phyloP scores from a whole-genome alignment of 2,797 vertebrate genomes.

The Crotalus adamanteus region DNA sequence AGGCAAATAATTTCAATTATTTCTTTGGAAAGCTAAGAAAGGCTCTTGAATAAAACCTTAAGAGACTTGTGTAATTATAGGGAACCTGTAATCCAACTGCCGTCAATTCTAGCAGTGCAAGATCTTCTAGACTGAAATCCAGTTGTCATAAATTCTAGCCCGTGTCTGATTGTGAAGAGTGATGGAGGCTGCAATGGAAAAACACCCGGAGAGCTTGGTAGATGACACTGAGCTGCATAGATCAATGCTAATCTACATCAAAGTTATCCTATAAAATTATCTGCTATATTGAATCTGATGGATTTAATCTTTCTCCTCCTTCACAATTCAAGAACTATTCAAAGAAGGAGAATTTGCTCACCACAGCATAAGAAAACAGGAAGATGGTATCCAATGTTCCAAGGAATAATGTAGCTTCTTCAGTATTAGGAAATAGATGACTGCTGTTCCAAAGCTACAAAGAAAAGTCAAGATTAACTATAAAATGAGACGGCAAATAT shows the following conservation, averaged over 20 bases:
- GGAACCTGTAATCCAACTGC: not conserved
- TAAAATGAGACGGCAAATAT: not conserved
- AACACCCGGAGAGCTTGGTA: not conserved
- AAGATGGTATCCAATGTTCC: slow-evolving; percentile 92
- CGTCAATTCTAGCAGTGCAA: not conserved
- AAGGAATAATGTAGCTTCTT: slow-evolving; percentile 90
- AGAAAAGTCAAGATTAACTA: slow-evolving; percentile 29
- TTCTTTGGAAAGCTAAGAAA: not conserved
- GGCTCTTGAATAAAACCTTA: not conserved
- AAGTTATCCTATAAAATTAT: not conserved
- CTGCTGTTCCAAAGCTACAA: slow-evolving; percentile 84
- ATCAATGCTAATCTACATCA: not conserved
- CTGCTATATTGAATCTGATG: not conserved
- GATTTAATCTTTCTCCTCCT: not conserved
- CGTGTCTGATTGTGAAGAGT: not conserved
- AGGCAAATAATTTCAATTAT: not conserved
- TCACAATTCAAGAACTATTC: not conserved
- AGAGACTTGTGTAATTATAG: not conserved
- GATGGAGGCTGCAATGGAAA: not conserved
- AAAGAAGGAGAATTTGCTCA: slow-evolving; percentile 69
- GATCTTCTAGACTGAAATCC: not conserved
- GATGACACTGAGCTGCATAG: not conserved
- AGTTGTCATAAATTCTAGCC: not conserved
- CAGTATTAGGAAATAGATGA: slow-evolving; percentile 78
- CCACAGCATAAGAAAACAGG: slow-evolving; percentile 94